Conservation (phyloP, 37 sponge, comb jelly and placozoan genomes). For the Oscarella lobularis region DNA sequence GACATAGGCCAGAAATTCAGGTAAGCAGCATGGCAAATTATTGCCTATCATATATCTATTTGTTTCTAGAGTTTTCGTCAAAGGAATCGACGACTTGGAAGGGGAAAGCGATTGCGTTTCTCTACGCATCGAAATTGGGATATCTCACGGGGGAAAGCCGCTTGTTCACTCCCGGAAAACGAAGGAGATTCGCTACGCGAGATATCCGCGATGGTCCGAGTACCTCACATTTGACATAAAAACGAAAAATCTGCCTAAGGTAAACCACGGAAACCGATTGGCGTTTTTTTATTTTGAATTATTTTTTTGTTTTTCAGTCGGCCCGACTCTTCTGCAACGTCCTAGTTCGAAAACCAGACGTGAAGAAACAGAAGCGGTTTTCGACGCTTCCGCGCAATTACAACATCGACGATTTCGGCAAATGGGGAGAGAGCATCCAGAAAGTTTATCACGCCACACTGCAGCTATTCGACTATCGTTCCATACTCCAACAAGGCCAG, state of each 20-base stretch:
- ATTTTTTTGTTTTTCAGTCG: neutral
- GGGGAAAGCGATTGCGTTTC: neutral
- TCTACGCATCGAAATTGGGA: slow-evolving; percentile 53
- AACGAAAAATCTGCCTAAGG: slow-evolving; percentile 73
- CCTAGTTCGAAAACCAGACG: neutral
- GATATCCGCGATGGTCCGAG: slow-evolving; percentile 71
- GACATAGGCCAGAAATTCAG: slow-evolving; percentile 69
- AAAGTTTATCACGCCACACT: no score
- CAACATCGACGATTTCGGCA: no score
- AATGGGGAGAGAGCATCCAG: no score
- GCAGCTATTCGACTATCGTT: neutral
- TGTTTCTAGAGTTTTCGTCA: slow-evolving; percentile 29
- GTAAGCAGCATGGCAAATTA: slow-evolving; percentile 4
- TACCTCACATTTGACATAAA: slow-evolving; percentile 63
- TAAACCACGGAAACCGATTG: slow-evolving; percentile 6
- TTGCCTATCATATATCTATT: neutral
- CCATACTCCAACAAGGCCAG: neutral
- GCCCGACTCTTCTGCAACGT: neutral
- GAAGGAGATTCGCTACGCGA: slow-evolving; percentile 10
- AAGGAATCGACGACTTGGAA: slow-evolving; percentile 54
- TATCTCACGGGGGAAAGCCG: slow-evolving; percentile 74
- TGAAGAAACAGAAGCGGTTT: no score
- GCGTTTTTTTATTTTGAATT: neutral
- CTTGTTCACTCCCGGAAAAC: slow-evolving; percentile 29
- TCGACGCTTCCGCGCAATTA: no score